Evolutionary conservation across 2,113 vertebrate genomes (phyloP), one percentile per base, ranked within the genome.

Genomic region (Ardeotis arabs): DNA sequence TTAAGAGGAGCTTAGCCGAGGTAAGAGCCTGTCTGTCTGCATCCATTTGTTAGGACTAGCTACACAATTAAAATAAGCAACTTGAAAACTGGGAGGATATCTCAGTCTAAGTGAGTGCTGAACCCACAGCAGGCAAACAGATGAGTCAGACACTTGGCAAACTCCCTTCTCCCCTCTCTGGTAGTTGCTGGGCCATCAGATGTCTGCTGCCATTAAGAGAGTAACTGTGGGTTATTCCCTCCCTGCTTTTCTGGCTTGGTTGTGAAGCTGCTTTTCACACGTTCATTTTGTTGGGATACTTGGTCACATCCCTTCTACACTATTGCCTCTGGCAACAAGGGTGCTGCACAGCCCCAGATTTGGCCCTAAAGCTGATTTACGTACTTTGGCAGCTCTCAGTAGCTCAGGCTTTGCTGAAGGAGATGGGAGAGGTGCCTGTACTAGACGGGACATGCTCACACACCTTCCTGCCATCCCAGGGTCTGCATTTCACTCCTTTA

Each of bases 1-100:
- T 99, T 95, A 98, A 98, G 87, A 98, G 98, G 92, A 98, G 97
- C 84, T 97, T 99, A 87, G 97, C 97, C 12, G 98, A 99, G 99
- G 99, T 99, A 96, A 98, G 97, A 89, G 22, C 31, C 53, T 55
- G n/a, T 91, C 94, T 95, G 75, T 27, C 84, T 83, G 75, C 72
- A 78, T 77, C 75, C 19, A 3, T 84, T 80, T 87, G 22, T 79
- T 75, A 89, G 90, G 84, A 91, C 53, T 29, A 4, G 64, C 67
- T 93, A 37, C 68, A 58, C 55, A 74, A 73, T 95, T 95, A 95
- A 93, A 96, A 88, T 76, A 88, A 89, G 86, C 67, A 83, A 59
- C 86, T 89, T 76, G 77, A 83, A 92, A 96, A 75, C 49, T 52
- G 66, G 67, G 74, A 84, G 35, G 39, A 21, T 86, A 55, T 90